Evolutionary conservation across 2,888 invertebrate species (phyloP), one percentile per base, ranked within the genome.

Genomic region (Cheilosia vulpina): DNA sequence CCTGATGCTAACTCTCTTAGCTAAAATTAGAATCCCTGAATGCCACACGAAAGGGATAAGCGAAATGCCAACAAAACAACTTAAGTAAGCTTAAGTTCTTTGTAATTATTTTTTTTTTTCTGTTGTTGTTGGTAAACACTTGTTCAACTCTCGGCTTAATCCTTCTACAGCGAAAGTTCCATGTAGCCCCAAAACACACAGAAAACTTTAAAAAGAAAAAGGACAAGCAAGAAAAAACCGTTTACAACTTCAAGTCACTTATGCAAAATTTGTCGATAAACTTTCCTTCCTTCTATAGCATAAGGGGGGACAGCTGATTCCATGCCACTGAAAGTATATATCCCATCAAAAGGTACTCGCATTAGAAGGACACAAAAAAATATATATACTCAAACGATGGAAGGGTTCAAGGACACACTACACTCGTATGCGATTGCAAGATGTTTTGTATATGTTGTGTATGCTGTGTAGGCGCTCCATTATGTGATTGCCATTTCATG

Each of bases 21-120:
- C 52, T 27, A 3, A 52, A 24, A 52, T 52, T n/a, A 15, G 15
- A 52, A 52, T 52, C 6, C 24, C 24, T 21, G 3, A 50, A 50
- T 50, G 50, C 43, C 17, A 43, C 43, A 24, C 15, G 7, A 27
- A 55, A 53, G 41, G 52, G 9, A 21, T 38, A 55, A 34, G 31
- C 31, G 50, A 50, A 34, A 31, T 13, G 9, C 27, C 31, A n/a
- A 31, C n/a, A 55, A 38, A 69, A 57, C 68, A 77, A 63, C 71
- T 71, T 63, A 69, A 78, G 63, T 27, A 21, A 58, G 78, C 78
- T 78, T 71, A 63, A 78, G 63, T 63, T 47, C 63, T 65, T 71
- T 63, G 63, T 69, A 63, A 78, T 78, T 78, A 69, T 71, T 69
- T 63, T 71, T 41, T 13, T 3, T 38, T 38, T 13, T 13, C 11